phyloP scores from a whole-genome alignment of 2,113 vertebrate genomes.

The Trochalopteron elliotii region DNA sequence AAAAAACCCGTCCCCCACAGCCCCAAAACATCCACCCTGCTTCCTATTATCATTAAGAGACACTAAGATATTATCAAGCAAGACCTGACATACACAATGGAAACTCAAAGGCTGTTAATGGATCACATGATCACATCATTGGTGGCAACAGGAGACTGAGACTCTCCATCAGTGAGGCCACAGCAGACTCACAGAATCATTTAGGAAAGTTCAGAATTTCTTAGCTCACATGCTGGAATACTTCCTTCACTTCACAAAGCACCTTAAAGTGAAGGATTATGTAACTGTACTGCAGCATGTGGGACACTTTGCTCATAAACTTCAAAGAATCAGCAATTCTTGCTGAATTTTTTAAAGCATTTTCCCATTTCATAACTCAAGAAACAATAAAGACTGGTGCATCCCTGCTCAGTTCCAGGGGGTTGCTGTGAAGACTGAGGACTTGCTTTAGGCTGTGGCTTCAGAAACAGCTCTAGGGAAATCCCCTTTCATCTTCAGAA shows the following conservation, averaged over 20 bases:
- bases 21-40: background rate
- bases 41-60: background rate
- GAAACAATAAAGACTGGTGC: background rate
- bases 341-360: background rate
- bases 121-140: rapidly evolving
- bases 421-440: background rate
- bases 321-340: background rate
- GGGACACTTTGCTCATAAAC: background rate
- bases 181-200: background rate
- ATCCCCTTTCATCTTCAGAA: conserved; percentile 45
- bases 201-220: background rate
- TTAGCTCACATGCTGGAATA: background rate
- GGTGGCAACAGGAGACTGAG: background rate
- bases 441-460: conserved; percentile 19
- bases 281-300: background rate
- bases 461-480: conserved; percentile 45
- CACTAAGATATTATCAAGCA: background rate
- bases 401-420: background rate
- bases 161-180: background rate
- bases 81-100: rapidly evolving
- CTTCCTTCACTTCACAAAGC: background rate
- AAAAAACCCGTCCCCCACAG: background rate
- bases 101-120: background rate
- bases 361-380: background rate
- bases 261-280: background rate